A percentile compares a stretch with the other conserved stretches of the same genome.
phyloP scores from a whole-genome alignment of 2,797 vertebrate genomes.

The Pteropus rufus region DNA sequence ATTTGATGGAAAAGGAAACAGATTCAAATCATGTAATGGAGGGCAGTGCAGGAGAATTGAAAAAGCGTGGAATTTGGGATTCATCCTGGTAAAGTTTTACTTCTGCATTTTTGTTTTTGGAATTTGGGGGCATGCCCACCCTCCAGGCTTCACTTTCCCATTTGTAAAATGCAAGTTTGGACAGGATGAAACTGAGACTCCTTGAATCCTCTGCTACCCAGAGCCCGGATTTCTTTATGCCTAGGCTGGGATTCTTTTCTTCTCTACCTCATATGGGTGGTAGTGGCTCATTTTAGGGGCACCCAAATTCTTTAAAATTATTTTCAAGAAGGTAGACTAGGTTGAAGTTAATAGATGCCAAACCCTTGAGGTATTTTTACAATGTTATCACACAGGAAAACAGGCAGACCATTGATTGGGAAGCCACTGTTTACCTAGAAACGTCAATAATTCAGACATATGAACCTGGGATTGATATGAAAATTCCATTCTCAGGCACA shows the following conservation, averaged over 20 bases:
- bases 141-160: background rate
- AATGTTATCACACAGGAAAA: conserved; percentile 20
- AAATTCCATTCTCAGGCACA: background rate
- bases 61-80: background rate
- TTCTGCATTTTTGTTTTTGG: background rate
- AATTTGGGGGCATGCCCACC: background rate
- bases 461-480: background rate
- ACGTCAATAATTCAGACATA: background rate
- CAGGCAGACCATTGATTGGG: background rate
- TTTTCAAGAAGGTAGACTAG: background rate
- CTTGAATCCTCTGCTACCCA: background rate
- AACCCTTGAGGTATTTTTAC: background rate
- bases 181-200: background rate
- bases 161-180: background rate
- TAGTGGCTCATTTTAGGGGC: background rate
- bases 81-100: background rate
- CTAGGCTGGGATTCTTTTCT: background rate
- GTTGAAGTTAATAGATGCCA: conserved; percentile 11
- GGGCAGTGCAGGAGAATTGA: background rate
- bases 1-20: background rate
- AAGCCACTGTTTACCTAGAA: conserved; percentile 1
- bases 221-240: background rate
- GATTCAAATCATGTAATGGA: background rate
- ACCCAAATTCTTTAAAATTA: background rate
- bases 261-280: background rate